A percentile compares a stretch with the other conserved stretches of the same genome.
Conservation (phyloP, 1,140 invertebrate genomes). For the Anthonomus grandis region DNA sequence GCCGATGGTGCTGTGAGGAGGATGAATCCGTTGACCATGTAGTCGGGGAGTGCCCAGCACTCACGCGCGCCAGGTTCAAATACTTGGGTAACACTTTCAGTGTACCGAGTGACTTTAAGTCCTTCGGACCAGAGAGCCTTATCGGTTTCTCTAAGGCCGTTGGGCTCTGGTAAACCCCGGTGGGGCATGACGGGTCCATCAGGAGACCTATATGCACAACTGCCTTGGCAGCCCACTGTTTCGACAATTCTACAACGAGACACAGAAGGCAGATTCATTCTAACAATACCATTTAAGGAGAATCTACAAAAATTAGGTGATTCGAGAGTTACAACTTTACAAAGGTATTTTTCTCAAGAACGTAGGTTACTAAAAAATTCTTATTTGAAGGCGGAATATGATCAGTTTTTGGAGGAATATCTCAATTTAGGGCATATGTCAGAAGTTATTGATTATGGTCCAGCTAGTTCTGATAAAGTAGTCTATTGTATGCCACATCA, state of each 20-base stretch:
- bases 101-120: too few relatives aligned
- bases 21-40: too few relatives aligned
- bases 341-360: neutral
- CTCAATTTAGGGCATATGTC: neutral
- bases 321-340: neutral
- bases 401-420: conserved; percentile 10
- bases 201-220: too few relatives aligned
- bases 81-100: too few relatives aligned
- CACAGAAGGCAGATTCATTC: conserved; percentile 3
- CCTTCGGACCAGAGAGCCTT: too few relatives aligned
- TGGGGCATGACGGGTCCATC: too few relatives aligned
- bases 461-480: neutral
- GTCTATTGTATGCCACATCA: conserved; percentile 13
- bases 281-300: conserved; percentile 19
- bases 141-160: too few relatives aligned
- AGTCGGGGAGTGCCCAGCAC: too few relatives aligned
- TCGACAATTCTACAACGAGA: conserved; percentile 10
- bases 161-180: too few relatives aligned
- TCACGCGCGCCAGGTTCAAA: too few relatives aligned
- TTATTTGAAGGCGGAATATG: neutral
- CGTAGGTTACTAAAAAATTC: neutral
- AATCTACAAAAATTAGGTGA: conserved; percentile 1
- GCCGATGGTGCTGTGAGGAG: too few relatives aligned
- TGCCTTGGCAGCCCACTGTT: too few relatives aligned
- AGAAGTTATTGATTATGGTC: conserved; percentile 5